Conservation (phyloP, 1,140 invertebrate genomes). For the Penaeus vannamei region DNA sequence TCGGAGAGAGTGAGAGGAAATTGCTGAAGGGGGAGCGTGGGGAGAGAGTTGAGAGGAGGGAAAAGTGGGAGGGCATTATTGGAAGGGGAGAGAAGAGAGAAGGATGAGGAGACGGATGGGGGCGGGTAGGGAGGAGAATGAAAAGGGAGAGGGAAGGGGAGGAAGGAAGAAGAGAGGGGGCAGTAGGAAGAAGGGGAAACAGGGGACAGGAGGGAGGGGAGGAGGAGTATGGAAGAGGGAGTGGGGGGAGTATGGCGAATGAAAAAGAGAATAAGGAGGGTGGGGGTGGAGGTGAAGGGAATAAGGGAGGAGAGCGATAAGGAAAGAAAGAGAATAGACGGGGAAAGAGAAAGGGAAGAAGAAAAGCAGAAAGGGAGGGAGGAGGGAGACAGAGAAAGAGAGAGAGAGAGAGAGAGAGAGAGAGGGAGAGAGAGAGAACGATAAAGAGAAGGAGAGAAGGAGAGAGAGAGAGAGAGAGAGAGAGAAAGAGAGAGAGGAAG, state of each 20-base stretch:
- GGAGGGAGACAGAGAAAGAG: not conserved
- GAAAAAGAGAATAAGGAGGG: not conserved
- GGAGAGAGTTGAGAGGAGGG: not conserved
- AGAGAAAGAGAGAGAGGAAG: constrained; percentile 18
- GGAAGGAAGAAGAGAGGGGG: not conserved
- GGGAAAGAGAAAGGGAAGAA: not conserved
- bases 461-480: constrained; percentile 25
- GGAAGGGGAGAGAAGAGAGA: not conserved
- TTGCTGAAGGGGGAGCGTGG: not conserved
- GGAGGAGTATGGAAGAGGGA: not conserved
- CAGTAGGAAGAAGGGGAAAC: not conserved
- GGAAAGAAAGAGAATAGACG: not conserved
- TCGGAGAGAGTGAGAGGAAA: not conserved
- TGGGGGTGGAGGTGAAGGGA: not conserved
- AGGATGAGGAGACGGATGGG: not conserved
- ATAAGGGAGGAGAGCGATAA: not conserved
- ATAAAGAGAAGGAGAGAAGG: not conserved
- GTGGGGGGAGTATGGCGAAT: not conserved
- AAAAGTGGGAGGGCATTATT: not conserved
- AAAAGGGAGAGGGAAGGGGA: not conserved
- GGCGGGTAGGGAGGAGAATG: not conserved
- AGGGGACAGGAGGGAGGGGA: not conserved
- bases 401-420: not conserved
- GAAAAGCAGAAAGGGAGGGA: too few relatives aligned
- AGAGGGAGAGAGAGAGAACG: not conserved